Base-by-base conservation (phyloP, 2,113 vertebrate species). In the Gopherus evgoodei region DNA sequence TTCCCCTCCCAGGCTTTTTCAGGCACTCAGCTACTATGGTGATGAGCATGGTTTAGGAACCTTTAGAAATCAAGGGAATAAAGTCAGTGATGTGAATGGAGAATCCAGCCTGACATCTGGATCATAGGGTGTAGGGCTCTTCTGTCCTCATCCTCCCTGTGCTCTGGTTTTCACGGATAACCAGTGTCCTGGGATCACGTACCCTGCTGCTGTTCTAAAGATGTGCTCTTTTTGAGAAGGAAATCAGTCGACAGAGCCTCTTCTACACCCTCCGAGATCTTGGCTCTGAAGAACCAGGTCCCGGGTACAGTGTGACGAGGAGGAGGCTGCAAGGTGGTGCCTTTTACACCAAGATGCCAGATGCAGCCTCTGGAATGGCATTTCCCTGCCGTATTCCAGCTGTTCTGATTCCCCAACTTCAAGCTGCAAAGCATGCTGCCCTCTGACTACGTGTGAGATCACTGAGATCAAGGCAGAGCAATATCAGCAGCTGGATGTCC, bases 331-430 rank as follows among this genome's bases (percentile, higher is more conserved):
- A 76, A 24, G 25, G 56, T 76, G 21, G 5, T 44, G 19, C 25
- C 11, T 76, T 76, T 86, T 59, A 59, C 47, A 89, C 35, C 27
- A 54, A 89, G 17, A 90, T 3, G 0, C 5, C 29, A 2, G 25
- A 75, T 44, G 72, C 72, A 22, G n/a, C 72, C 11, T 25, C 21
- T 52, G 56, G 59, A 91, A 87, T 84, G 72, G 47, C 35, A 85
- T 79, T 94, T 94, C 50, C 79, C 76, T 87, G 57, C 59, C 91
- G 10, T 76, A 88, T 90, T 91, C 50, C 93, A 90, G 76, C 56
- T 88, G 69, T 84, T 96, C 52, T 44, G 16, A 21, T 90, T 76
- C 76, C 1, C 56, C 59, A 27, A 57, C 13, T 59, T 42, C 24
- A 76, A 44, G 14, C 72, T 22, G 24, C 19, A 25, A 76, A 76